A percentile compares a stretch with the other conserved stretches of the same genome.
These are phyloP conservation scores for Leuciscus idus DNA, from an alignment of 2,113 vertebrate genomes.

Conservation along the genomic window DNA sequence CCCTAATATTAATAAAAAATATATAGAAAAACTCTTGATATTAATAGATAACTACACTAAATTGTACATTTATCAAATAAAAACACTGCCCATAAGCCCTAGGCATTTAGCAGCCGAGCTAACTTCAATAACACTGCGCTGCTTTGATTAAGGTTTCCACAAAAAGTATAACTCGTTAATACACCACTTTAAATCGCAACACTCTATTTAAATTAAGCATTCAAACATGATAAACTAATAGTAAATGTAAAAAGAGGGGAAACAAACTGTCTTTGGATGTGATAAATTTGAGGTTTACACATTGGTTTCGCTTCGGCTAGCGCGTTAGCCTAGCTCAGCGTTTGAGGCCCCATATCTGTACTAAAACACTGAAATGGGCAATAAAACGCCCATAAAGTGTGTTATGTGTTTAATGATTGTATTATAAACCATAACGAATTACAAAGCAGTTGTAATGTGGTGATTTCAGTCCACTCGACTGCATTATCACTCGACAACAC, in stretches of 20 bases:
- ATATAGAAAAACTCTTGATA: neutral
- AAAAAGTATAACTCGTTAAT: neutral
- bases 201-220: neutral
- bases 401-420: neutral
- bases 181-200: neutral
- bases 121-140: conserved; percentile 30
- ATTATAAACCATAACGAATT: too few species aligned
- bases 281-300: conserved; percentile 3
- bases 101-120: conserved; percentile 19
- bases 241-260: neutral
- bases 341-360: neutral
- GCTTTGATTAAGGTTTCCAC: neutral
- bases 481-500: conserved; percentile 11
- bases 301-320: conserved; percentile 22
- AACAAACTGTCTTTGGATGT: neutral
- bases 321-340: conserved; percentile 30
- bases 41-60: neutral
- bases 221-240: neutral
- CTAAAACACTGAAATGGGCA: neutral
- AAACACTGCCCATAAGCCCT: neutral
- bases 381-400: neutral
- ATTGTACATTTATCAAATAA: neutral
- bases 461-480: neutral
- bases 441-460: neutral
- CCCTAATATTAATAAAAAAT: neutral